Percentiles rank a stretch among this genome's conserved stretches.
These are phyloP conservation scores for Ornithorhynchus anatinus DNA, from an alignment of 2,113 vertebrate species.

Conservation along the genomic window DNA sequence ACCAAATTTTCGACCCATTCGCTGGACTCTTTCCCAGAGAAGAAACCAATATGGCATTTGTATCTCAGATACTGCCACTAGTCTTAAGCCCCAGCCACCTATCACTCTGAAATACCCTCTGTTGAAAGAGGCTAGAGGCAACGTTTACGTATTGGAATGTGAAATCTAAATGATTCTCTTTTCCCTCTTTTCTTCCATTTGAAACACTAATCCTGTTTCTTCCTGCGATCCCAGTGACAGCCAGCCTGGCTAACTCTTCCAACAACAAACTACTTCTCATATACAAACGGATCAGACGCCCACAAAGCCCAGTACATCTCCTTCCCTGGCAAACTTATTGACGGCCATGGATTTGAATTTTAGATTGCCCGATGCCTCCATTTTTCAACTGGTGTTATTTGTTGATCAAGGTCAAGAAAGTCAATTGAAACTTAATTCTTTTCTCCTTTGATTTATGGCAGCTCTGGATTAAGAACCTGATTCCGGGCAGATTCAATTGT, in stretches of 20 bases:
- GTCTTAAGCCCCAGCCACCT: neutral
- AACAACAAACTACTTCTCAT: neutral
- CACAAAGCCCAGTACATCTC: neutral
- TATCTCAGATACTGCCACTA: neutral
- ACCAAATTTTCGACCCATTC: too few species aligned
- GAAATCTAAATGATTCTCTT: neutral
- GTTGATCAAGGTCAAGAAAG: slow-evolving; percentile 65
- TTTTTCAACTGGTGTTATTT: slow-evolving; percentile 61
- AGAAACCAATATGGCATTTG: neutral
- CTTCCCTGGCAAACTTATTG: neutral
- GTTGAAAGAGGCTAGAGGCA: neutral
- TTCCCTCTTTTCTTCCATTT: neutral
- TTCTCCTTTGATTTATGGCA: slow-evolving; percentile 75
- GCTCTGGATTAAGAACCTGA: slow-evolving; percentile 65
- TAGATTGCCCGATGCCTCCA: slow-evolving; percentile 45
- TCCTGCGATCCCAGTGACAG: neutral
- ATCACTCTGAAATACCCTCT: neutral
- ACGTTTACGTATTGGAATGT: fast-evolving
- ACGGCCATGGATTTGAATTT: slow-evolving; percentile 31
- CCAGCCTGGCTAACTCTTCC: neutral
- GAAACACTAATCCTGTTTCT: neutral
- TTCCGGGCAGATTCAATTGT: slow-evolving; percentile 64
- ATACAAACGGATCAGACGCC: neutral
- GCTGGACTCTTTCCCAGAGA: neutral
- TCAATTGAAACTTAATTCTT: slow-evolving; percentile 79